Evolutionary conservation across 2,888 invertebrate species (phyloP).

Genomic region (Siphonodentalium dalli): DNA sequence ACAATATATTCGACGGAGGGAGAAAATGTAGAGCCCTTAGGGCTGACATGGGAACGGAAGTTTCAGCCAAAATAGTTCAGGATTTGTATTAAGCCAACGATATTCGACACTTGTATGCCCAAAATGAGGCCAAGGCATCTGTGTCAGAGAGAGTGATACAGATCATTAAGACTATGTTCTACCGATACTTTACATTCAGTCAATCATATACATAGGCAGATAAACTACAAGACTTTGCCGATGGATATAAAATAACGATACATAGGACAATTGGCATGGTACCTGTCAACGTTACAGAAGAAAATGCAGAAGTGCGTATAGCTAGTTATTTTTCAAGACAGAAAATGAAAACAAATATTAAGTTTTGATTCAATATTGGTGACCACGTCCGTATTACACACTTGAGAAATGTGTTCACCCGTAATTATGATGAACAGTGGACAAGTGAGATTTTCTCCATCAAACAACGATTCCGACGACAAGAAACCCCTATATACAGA

Average conservation of each 20-base stretch:
- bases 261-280: conserved; percentile 29
- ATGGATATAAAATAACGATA: conserved; percentile 11
- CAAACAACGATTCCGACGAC: conserved; percentile 22
- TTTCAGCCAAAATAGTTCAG: conserved; percentile 28
- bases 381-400: conserved; percentile 27
- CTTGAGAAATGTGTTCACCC: conserved; percentile 21
- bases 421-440: conserved; percentile 28
- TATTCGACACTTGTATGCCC: too few relatives aligned
- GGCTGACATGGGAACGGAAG: conserved; percentile 30
- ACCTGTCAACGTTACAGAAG: conserved; percentile 20
- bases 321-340: conserved; percentile 18
- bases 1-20: conserved; percentile 19
- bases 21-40: conserved; percentile 18
- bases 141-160: conserved; percentile 1
- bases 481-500: conserved; percentile 23
- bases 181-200: conserved; percentile 16
- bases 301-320: conserved; percentile 22
- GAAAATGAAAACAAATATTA: conserved; percentile 7
- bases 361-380: conserved; percentile 28
- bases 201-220: conserved; percentile 11
- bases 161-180: conserved; percentile 5
- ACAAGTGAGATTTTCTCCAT: conserved; percentile 29
- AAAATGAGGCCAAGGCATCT: background rate
- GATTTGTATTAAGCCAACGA: conserved; percentile 15
- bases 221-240: conserved; percentile 8